Base-by-base conservation (phyloP, 2,113 vertebrate species). In the Bubo bubo region DNA sequence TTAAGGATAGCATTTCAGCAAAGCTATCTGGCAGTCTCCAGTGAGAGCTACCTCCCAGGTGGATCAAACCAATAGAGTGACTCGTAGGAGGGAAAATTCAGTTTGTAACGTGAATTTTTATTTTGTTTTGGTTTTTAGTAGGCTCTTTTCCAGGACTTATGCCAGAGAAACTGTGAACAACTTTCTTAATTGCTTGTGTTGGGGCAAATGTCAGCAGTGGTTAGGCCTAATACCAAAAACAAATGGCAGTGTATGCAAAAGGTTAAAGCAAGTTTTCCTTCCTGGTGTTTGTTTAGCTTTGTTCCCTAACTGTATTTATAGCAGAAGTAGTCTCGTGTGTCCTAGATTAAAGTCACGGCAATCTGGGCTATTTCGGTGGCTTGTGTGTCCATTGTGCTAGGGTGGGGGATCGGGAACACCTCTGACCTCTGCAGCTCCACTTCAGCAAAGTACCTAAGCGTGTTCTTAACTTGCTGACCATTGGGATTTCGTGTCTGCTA, bases 241-340 rank as follows among this genome's bases (percentile, higher is more conserved):
- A 71, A 89, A 79, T 75, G 86, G 47, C 60, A 84, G 68, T n/a
- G 45, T 35, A 60, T 70, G 73, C 67, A 37, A 70, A 59, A 90
- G 92, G 86, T 95, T 94, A 93, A 89, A 92, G 63, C 0, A 9
- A 72, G 58, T 96, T 93, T 96, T 92, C 90, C 88, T 86, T 86
- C 88, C 88, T 95, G 83, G 12, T 87, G 76, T 89, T 90, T 91
- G 67, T 95, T 96, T 90, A 88, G 63, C 82, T 85, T 95, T 91
- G 56, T 95, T 90, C 79, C 34, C 10, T 63, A 6, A 63, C 71
- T 90, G 30, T 85, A 74, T 93, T 96, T 91, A 27, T 77, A 94
- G 76, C 59, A 95, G 88, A 50, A 82, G 56, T 84, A 68, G 77
- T 88, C 79, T 84, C 2, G 0, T 8, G 4, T 75, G 71, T 49